Base-by-base conservation (phyloP, 2,888 invertebrate species). In the Pachycephus smyrnensis region DNA sequence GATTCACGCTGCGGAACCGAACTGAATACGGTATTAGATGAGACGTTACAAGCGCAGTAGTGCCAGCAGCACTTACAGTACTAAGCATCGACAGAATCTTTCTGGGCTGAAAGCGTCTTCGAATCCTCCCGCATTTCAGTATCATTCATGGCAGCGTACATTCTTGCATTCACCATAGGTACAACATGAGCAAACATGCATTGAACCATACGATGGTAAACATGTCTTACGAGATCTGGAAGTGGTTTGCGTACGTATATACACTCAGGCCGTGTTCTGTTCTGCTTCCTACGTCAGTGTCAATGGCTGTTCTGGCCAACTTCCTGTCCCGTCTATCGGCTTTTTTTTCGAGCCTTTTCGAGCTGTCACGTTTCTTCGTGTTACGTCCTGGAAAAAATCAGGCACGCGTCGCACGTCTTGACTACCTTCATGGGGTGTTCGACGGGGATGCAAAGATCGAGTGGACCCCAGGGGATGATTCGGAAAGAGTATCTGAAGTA, bases 11-110 rank as follows among this genome's bases (percentile, higher is more conserved):
- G 79, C 84, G 82, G 83, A 86, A 85, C 85, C 80, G 83, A 84
- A 84, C 84, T 85, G 88, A 89, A 88, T 88, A 85, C 86, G 84
- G 84, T 86, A 89, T 88, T 88, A 88, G 87, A 81, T 84, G 83
- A 32, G 40, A 71, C 36, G 15, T 55, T 55, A 23, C 55, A 55
- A 23, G 55, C 55, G 6, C 9, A 1, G 23, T 55, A 55, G 55
- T 23, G 55, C 55, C 55, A 15, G 9, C 55, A 55, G 55, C 23
- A 55, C 55, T 55, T 23, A 55, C 23, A 55, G 55, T 55, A 55
- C 23, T 23, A 55, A 55, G 23, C 23, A 55, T 23, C 55, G 55
- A 23, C 55, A 23, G 23, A 55, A 23, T 55, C 23, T 55, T 55
- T 2, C 23, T 23, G 55, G 9, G 55, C 55, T 23, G 55, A 55